A percentile compares a stretch with the other conserved stretches of the same genome.
phyloP scores from a whole-genome alignment of 1,140 invertebrate genomes.

The Drosophila biarmipes region DNA sequence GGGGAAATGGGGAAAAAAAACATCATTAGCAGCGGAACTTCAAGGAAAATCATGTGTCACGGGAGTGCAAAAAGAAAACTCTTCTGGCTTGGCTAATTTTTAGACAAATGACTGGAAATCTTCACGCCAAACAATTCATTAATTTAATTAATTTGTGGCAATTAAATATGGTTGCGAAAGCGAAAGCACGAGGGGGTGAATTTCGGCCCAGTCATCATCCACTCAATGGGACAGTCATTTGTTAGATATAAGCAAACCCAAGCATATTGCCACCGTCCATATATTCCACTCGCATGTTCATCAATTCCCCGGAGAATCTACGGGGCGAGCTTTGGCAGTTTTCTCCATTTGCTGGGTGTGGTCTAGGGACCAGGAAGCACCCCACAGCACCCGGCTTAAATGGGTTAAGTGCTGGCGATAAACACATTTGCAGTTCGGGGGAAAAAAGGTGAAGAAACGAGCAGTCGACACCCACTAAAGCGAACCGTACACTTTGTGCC shows the following conservation, averaged over 20 bases:
- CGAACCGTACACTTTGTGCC: background rate
- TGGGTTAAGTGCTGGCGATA: constrained; percentile 50
- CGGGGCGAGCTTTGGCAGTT: constrained; percentile 21
- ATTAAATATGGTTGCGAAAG: constrained; percentile 57
- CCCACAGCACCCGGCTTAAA: constrained; percentile 30
- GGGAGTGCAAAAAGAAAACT: constrained; percentile 7
- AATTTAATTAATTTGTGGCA: constrained; percentile 81
- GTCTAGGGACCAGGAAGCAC: background rate
- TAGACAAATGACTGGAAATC: constrained; percentile 59
- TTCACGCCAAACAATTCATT: constrained; percentile 72
- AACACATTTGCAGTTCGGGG: constrained; percentile 33
- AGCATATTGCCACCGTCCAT: constrained; percentile 15
- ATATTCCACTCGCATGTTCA: constrained; percentile 35
- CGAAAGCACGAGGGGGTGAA: constrained; percentile 6
- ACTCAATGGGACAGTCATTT: constrained; percentile 63
- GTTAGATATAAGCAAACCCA: constrained; percentile 41
- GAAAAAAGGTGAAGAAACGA: background rate
- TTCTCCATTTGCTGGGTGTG: constrained; percentile 35
- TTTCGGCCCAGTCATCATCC: constrained; percentile 67
- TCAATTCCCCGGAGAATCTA: constrained; percentile 46
- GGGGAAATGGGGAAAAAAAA: constrained; percentile 24
- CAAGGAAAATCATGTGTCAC: constrained; percentile 59
- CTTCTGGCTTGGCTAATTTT: constrained; percentile 48
- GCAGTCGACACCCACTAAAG: constrained; percentile 41
- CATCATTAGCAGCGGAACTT: constrained; percentile 41